Conservation (phyloP, 2,113 vertebrate genomes). For the Rhinopithecus roxellana region DNA sequence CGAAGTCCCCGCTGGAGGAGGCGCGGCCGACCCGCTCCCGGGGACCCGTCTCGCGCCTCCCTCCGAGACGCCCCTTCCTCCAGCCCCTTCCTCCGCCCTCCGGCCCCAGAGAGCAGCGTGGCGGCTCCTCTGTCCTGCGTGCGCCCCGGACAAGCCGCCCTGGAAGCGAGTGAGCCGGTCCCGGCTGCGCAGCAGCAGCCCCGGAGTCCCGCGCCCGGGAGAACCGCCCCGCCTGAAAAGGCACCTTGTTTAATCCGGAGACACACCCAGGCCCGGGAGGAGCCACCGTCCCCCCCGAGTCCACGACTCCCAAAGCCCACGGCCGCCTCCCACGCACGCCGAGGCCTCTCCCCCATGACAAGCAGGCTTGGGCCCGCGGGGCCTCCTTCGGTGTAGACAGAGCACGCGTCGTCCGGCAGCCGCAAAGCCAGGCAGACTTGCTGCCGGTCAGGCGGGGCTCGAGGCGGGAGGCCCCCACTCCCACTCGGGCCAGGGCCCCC, state of each 20-base stretch:
- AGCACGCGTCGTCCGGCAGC: not conserved
- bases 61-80: not conserved
- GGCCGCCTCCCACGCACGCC: rapidly evolving
- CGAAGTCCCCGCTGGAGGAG: not conserved
- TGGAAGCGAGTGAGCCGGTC: not conserved
- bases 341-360: not conserved
- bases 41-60: not conserved
- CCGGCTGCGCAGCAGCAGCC: not conserved
- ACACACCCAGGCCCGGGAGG: not conserved
- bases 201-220: not conserved
- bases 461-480: not conserved
- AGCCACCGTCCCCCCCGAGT: not conserved
- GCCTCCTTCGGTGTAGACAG: not conserved
- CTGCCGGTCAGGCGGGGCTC: slow-evolving; percentile 52
- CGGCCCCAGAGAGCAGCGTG: too few relatives aligned
- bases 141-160: not conserved
- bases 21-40: too few relatives aligned
- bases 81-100: not conserved
- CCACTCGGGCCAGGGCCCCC: not conserved
- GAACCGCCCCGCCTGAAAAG: not conserved
- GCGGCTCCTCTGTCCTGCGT: too few relatives aligned
- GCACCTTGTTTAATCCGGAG: not conserved
- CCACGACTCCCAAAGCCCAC: not conserved
- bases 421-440: slow-evolving; percentile 48
- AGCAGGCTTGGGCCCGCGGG: not conserved